These are phyloP conservation scores for Nothocercus nigrocapillus DNA, from an alignment of 2,113 vertebrate genomes.

Conservation along the genomic window DNA sequence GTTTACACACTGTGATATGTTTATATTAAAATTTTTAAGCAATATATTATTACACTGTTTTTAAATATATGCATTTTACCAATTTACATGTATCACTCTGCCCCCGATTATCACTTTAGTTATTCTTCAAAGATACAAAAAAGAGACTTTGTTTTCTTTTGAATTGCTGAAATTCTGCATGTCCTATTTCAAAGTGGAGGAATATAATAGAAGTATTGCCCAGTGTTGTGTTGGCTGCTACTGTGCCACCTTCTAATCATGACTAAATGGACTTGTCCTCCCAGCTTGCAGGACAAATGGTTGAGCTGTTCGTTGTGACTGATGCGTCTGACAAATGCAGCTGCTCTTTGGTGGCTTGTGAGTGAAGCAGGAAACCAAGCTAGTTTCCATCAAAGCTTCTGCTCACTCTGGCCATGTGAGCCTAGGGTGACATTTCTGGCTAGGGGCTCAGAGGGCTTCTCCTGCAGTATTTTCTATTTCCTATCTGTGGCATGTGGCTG, in stretches of 20 bases:
- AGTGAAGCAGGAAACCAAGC: not conserved
- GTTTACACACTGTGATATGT: not conserved
- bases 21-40: not conserved
- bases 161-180: not conserved
- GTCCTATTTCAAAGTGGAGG: not conserved
- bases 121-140: not conserved
- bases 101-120: not conserved
- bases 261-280: not conserved
- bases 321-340: not conserved
- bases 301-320: not conserved
- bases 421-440: not conserved
- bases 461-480: not conserved
- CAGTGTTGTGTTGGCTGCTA: not conserved
- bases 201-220: not conserved
- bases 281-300: not conserved
- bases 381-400: rapidly evolving
- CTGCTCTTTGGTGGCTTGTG: not conserved
- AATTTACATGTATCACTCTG: not conserved
- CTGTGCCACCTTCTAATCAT: not conserved
- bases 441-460: not conserved
- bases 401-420: not conserved
- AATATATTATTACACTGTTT: not conserved
- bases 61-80: not conserved
- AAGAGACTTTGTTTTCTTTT: not conserved
- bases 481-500: not conserved